These are phyloP conservation scores for Myotis daubentonii DNA, from an alignment of 2,797 vertebrate genomes.

Conservation along the genomic window DNA sequence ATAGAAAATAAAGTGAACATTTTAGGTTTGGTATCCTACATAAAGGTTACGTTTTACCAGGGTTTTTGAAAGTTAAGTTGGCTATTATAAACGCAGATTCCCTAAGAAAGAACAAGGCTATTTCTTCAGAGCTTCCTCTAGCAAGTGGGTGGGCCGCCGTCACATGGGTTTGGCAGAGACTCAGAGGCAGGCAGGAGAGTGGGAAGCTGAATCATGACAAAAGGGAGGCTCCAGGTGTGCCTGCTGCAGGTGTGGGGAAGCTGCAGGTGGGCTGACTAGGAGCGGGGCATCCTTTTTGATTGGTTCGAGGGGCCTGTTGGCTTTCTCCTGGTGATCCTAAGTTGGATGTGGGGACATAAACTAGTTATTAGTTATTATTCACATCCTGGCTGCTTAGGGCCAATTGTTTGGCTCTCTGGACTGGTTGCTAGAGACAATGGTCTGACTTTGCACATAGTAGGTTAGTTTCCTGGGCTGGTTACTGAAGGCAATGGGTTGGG, in stretches of 20 bases:
- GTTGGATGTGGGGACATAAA: neutral
- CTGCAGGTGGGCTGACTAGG: neutral
- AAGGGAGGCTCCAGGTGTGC: neutral
- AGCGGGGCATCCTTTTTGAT: rapidly evolving
- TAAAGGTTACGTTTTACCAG: neutral
- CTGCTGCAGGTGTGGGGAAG: neutral
- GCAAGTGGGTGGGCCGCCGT: rapidly evolving
- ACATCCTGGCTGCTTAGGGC: neutral
- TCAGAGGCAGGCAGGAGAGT: neutral
- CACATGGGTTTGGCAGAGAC: neutral
- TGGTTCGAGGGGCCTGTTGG: neutral
- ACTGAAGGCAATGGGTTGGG: too few relatives aligned
- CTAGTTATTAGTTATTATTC: neutral
- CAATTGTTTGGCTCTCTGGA: neutral
- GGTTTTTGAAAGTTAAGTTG: neutral
- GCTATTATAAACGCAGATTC: neutral
- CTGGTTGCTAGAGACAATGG: neutral
- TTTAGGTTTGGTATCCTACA: neutral
- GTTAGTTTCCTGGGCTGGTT: neutral
- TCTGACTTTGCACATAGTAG: neutral
- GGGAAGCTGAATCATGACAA: rapidly evolving
- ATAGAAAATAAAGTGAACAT: neutral
- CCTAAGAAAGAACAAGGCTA: neutral
- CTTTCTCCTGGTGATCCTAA: neutral
- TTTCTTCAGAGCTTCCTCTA: neutral